Conservation (phyloP, 2,888 invertebrate genomes). For the Nomada lathburiana region DNA sequence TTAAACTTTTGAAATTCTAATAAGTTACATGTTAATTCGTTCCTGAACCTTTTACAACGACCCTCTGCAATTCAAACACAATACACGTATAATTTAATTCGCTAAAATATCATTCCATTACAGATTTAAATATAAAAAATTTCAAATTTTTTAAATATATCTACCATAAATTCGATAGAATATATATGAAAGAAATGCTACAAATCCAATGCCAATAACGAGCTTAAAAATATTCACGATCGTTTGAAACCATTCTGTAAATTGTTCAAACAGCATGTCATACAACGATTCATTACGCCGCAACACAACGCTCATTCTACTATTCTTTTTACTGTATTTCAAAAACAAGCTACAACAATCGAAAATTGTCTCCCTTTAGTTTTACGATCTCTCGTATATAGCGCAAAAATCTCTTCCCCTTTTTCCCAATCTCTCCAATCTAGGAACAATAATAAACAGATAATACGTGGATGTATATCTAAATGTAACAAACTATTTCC, state of each 20-base stretch:
- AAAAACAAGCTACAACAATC: no score
- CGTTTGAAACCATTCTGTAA: background rate
- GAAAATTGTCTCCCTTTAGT: background rate
- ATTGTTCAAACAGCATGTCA: slow-evolving; percentile 6
- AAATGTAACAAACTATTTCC: slow-evolving; percentile 66
- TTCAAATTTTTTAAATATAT: slow-evolving; percentile 27
- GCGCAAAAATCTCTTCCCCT: no score
- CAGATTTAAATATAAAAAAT: background rate
- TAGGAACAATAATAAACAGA: slow-evolving; percentile 9
- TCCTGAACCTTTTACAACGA: background rate
- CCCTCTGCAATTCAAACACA: slow-evolving; percentile 21
- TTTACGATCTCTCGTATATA: no score
- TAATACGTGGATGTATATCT: slow-evolving; percentile 60
- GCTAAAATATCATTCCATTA: background rate
- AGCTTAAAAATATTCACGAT: slow-evolving; percentile 11
- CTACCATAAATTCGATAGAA: slow-evolving; percentile 26
- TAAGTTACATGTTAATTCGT: background rate
- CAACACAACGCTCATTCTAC: slow-evolving; percentile 17
- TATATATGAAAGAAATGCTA: slow-evolving; percentile 22
- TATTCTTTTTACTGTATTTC: background rate
- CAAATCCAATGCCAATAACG: slow-evolving; percentile 6
- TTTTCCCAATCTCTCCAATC: background rate
- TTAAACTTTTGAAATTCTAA: slow-evolving; percentile 13
- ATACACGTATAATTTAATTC: background rate
- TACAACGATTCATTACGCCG: slow-evolving; percentile 18